Evolutionary conservation across 2,888 invertebrate genomes (phyloP).

Genomic region (Isoperla grammatica): DNA sequence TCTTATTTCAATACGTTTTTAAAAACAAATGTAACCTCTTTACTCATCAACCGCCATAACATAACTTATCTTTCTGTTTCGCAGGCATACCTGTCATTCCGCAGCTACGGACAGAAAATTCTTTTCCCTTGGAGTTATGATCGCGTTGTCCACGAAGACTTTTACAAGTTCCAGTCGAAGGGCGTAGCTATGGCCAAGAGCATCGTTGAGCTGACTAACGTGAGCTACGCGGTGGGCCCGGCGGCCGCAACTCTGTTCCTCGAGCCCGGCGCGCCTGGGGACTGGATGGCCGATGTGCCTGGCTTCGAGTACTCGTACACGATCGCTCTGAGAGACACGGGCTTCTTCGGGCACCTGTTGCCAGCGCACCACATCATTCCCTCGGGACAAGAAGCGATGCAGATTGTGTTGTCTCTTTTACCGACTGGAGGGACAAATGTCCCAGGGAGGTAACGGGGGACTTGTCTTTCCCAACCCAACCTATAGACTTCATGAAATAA

Average conservation of each 20-base stretch:
- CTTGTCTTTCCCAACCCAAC: no score
- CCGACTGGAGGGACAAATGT: no score
- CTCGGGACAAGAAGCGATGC: slow-evolving; percentile 67
- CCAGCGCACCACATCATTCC: slow-evolving; percentile 71
- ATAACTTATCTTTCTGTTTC: slow-evolving; percentile 42
- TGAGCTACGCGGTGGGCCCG: slow-evolving; percentile 58
- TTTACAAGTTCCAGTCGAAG: slow-evolving; percentile 59
- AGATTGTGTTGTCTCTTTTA: no score
- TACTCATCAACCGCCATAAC: slow-evolving; percentile 45
- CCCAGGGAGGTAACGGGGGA: no score
- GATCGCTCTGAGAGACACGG: slow-evolving; percentile 80
- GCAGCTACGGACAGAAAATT: slow-evolving; percentile 66
- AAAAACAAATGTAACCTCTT: no score
- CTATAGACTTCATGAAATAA: no score
- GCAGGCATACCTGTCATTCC: slow-evolving; percentile 60
- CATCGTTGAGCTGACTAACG: slow-evolving; percentile 35
- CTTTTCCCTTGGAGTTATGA: slow-evolving; percentile 68
- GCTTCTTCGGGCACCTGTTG: slow-evolving; percentile 78
- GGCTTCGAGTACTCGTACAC: slow-evolving; percentile 85
- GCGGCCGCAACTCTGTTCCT: slow-evolving; percentile 72
- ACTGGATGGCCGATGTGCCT: slow-evolving; percentile 83
- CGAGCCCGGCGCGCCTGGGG: slow-evolving; percentile 68
- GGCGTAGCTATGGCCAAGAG: slow-evolving; percentile 38
- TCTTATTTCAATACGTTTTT: no score
- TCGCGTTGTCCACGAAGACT: slow-evolving; percentile 69